These are phyloP conservation scores for Acipenser transmontanus DNA, from an alignment of 2,797 vertebrate species.

Conservation along the genomic window DNA sequence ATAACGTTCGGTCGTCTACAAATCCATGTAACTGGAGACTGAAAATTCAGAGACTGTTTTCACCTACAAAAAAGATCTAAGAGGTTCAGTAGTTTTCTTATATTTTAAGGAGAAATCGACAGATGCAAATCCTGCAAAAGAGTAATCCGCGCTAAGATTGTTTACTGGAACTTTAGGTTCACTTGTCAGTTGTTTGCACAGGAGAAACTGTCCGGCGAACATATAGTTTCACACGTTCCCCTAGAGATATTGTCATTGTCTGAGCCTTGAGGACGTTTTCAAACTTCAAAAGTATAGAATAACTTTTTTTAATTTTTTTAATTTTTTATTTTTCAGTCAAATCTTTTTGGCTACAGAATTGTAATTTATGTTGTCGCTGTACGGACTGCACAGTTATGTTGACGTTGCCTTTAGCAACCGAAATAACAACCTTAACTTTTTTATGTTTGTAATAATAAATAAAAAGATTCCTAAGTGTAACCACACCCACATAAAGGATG, in stretches of 20 bases:
- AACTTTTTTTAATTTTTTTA: constrained; percentile 53
- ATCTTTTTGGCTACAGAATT: not conserved
- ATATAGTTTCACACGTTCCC: constrained; percentile 56
- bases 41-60: no score
- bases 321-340: constrained; percentile 8
- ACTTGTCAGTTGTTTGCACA: constrained; percentile 36
- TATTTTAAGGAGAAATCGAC: constrained; percentile 36
- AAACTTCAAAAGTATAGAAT: constrained; percentile 61
- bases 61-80: no score
- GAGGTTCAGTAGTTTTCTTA: constrained; percentile 31
- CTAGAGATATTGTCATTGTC: constrained; percentile 61
- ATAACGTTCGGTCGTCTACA: no score
- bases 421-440: not conserved
- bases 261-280: constrained; percentile 53
- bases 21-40: no score
- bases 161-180: constrained; percentile 49
- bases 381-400: not conserved
- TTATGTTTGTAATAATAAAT: not conserved
- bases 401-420: not conserved
- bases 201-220: constrained; percentile 50
- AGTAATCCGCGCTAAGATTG: constrained; percentile 21
- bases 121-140: no score
- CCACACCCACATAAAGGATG: constrained; percentile 2
- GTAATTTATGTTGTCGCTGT: not conserved
- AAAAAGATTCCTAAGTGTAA: not conserved